Evolutionary conservation across 2,888 invertebrate species (phyloP).

Genomic region (Empis livida): DNA sequence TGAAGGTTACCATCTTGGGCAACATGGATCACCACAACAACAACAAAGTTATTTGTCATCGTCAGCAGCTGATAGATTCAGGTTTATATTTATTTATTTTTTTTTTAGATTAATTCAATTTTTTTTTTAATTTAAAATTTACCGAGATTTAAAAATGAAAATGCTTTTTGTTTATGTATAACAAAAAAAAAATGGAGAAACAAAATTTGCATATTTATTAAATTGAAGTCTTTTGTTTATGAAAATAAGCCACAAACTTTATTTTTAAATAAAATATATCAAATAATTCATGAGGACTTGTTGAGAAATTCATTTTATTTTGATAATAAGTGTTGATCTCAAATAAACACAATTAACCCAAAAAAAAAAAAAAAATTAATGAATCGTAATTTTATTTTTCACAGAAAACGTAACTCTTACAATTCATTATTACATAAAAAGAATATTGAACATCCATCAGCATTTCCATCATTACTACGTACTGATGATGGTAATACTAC

Average conservation of each 20-base stretch:
- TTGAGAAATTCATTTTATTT: background rate
- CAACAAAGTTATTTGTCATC: background rate
- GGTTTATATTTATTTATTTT: background rate
- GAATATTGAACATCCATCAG: conserved; percentile 55
- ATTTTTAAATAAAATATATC: background rate
- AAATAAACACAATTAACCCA: too few species aligned
- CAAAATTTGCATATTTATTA: background rate
- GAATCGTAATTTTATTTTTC: background rate
- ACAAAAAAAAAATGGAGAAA: too few species aligned
- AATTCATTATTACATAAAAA: conserved; percentile 19
- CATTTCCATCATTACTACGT: conserved; percentile 53
- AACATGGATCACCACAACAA: background rate
- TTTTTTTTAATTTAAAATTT: background rate
- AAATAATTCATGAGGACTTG: background rate
- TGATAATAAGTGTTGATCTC: too few species aligned
- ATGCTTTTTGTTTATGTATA: too few species aligned
- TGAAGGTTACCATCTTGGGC: conserved; percentile 1
- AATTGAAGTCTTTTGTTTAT: background rate
- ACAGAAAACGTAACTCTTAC: conserved; percentile 8
- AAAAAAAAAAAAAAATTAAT: background rate
- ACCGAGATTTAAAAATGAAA: too few species aligned
- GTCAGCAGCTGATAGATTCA: background rate
- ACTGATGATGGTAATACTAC: conserved; percentile 26
- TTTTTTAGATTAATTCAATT: background rate
- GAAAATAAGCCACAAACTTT: background rate